Percentiles rank a stretch among this genome's conserved stretches.
Evolutionary conservation across 2,888 invertebrate species (phyloP).

Genomic region (Panopea generosa): DNA sequence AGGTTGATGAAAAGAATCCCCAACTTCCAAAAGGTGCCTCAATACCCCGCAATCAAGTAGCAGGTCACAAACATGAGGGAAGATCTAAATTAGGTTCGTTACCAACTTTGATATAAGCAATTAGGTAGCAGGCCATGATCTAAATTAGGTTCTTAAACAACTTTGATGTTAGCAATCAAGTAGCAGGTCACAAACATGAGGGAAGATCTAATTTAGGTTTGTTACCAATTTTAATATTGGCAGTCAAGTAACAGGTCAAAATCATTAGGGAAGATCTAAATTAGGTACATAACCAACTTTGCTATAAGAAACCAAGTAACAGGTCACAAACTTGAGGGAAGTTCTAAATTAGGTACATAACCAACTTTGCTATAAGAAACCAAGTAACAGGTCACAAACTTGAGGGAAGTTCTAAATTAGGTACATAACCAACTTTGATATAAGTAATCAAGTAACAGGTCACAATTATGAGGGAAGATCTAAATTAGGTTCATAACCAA

Average conservation of each 20-base stretch:
- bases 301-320: constrained; percentile 71
- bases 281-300: no score
- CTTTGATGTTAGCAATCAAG: no score
- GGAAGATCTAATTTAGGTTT: constrained; percentile 68
- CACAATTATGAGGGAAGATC: constrained; percentile 69
- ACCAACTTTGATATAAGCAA: constrained; percentile 47
- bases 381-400: no score
- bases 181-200: constrained; percentile 72
- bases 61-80: constrained; percentile 72
- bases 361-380: no score
- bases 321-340: constrained; percentile 71
- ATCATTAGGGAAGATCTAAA: no score
- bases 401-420: no score
- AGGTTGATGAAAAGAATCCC: constrained; percentile 52
- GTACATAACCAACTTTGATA: no score
- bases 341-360: constrained; percentile 64
- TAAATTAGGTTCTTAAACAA: no score
- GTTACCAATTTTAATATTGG: no score
- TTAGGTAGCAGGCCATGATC: constrained; percentile 71
- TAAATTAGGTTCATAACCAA: constrained; percentile 67
- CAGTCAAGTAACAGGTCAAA: no score
- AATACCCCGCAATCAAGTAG: constrained; percentile 68
- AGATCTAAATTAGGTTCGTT: constrained; percentile 65
- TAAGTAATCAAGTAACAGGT: constrained; percentile 70
- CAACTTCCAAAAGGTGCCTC: constrained; percentile 61